phyloP scores from a whole-genome alignment of 2,797 vertebrate species.

The Cephalopachus bancanus region DNA sequence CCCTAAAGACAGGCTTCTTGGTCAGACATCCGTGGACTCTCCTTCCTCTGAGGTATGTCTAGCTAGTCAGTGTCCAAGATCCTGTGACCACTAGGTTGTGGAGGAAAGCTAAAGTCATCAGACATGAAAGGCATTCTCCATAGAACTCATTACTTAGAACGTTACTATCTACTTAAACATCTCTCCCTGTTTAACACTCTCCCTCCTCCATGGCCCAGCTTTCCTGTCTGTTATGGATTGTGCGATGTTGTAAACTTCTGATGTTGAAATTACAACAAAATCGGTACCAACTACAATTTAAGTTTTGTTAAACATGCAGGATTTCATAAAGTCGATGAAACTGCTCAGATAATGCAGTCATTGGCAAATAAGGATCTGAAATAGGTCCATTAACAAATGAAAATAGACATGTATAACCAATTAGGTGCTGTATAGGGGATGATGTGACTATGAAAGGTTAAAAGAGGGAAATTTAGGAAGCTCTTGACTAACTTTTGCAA shows the following conservation, averaged over 20 bases:
- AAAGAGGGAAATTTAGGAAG: neutral
- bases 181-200: neutral
- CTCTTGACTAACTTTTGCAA: neutral
- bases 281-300: neutral
- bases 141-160: neutral
- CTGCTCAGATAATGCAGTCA: neutral
- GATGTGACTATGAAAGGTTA: neutral
- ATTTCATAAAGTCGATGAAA: neutral
- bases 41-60: neutral
- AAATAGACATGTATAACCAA: neutral
- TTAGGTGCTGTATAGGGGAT: neutral
- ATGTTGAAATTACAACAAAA: neutral
- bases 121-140: neutral
- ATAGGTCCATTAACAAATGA: neutral
- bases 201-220: neutral
- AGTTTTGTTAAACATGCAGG: slow-evolving; percentile 35
- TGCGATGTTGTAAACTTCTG: neutral
- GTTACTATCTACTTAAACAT: neutral
- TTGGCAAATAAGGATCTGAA: neutral
- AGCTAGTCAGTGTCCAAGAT: neutral
- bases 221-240: neutral
- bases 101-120: neutral
- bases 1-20: neutral
- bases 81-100: neutral
- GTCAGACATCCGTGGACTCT: neutral